Percentiles rank a stretch among this genome's conserved stretches.
phyloP scores from a whole-genome alignment of 2,113 vertebrate species.

The Solenodon paradoxus region DNA sequence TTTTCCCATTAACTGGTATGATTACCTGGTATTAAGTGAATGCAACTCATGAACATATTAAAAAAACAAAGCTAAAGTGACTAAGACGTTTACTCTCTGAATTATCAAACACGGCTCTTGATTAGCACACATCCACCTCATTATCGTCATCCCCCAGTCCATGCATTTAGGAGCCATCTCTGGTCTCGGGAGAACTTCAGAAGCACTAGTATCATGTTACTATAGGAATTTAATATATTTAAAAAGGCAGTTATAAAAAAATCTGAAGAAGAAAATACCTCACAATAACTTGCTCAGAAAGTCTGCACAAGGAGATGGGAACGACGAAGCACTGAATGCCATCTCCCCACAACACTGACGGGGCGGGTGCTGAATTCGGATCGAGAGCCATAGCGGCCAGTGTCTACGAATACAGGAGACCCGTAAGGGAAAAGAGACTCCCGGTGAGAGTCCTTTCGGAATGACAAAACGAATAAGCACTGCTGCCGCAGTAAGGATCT shows the following conservation, averaged over 20 bases:
- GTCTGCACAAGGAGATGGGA: background rate
- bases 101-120: background rate
- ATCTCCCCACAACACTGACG: background rate
- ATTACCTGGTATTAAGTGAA: background rate
- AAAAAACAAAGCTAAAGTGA: slow-evolving; percentile 10
- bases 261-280: background rate
- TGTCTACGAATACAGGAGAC: background rate
- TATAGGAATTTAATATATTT: background rate
- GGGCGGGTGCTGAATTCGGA: background rate
- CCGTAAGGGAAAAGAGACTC: background rate
- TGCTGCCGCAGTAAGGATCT: background rate
- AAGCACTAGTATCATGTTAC: background rate
- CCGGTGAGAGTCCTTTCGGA: background rate
- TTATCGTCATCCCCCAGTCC: background rate
- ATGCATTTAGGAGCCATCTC: background rate
- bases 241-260: background rate
- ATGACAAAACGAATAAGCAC: background rate
- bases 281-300: background rate
- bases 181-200: background rate
- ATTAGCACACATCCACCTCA: background rate
- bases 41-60: slow-evolving; percentile 2
- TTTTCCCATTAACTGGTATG: background rate
- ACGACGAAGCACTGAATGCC: background rate
- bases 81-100: background rate
- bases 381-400: background rate